Conservation (phyloP, 2,113 vertebrate genomes). For the Dunckerocampus dactyliophorus region DNA sequence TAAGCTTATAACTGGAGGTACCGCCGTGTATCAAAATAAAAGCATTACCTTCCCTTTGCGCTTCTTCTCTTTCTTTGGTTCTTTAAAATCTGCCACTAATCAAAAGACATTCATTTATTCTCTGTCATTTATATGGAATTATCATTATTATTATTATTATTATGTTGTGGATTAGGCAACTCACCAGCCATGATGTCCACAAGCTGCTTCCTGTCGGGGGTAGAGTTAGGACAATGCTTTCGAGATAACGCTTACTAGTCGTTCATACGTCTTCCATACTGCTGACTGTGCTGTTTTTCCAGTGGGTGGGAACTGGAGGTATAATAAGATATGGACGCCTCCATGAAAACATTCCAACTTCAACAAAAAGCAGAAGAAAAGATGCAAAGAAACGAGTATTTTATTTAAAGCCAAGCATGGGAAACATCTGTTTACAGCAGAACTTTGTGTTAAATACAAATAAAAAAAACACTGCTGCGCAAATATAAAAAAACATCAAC, state of each 20-base stretch:
- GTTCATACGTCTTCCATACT: constrained; percentile 16
- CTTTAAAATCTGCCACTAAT: constrained; percentile 54
- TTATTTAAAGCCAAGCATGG: constrained; percentile 89
- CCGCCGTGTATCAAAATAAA: neutral
- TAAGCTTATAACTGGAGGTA: too few species aligned
- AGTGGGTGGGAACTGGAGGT: constrained; percentile 41
- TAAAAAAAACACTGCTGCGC: constrained; percentile 78
- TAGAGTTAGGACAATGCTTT: neutral
- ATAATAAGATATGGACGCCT: constrained; percentile 20
- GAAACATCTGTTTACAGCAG: constrained; percentile 89
- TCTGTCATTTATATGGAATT: neutral
- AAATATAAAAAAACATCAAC: constrained; percentile 91
- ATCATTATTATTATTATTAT: too few species aligned
- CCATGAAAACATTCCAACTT: constrained; percentile 24
- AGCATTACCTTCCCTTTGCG: constrained; percentile 57
- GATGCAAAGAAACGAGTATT: constrained; percentile 74
- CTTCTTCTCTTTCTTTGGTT: constrained; percentile 38
- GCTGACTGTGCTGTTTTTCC: constrained; percentile 62
- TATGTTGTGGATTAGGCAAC: constrained; percentile 6
- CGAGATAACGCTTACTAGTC: constrained; percentile 34
- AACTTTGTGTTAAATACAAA: constrained; percentile 95
- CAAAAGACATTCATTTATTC: neutral
- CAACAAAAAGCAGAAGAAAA: neutral
- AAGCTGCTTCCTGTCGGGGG: constrained; percentile 6
- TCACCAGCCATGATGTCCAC: constrained; percentile 60